A percentile compares a stretch with the other conserved stretches of the same genome.
Conservation (phyloP, 2,888 invertebrate genomes). For the Tipula lateralis region DNA sequence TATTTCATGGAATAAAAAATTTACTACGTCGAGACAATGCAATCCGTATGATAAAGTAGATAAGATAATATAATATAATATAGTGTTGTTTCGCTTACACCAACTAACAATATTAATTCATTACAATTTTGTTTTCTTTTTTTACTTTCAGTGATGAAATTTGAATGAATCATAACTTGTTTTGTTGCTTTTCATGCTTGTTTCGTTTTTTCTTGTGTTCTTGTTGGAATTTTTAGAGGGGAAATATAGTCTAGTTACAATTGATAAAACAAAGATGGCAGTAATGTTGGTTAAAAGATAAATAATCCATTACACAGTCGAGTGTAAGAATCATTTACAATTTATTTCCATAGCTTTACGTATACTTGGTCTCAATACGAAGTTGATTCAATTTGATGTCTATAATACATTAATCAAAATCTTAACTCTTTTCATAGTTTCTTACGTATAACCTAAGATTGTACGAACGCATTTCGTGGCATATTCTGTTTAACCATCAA, state of each 20-base stretch:
- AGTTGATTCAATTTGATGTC: too few relatives aligned
- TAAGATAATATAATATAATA: not conserved
- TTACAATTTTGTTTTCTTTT: not conserved
- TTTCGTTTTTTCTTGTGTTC: not conserved
- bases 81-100: not conserved
- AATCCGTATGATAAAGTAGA: not conserved
- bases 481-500: too few relatives aligned
- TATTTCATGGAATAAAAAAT: not conserved
- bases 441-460: too few relatives aligned
- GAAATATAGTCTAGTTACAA: not conserved
- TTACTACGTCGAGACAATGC: constrained; percentile 19
- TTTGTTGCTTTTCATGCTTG: not conserved
- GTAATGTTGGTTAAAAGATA: not conserved
- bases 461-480: too few relatives aligned
- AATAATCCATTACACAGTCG: not conserved
- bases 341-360: too few relatives aligned
- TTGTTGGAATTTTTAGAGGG: not conserved
- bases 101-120: not conserved
- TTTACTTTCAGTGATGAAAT: not conserved
- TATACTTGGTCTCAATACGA: too few relatives aligned
- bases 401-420: too few relatives aligned
- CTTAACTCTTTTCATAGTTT: too few relatives aligned
- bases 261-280: not conserved
- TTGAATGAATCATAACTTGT: constrained; percentile 8
- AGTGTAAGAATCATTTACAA: too few relatives aligned